Evolutionary conservation across 2,888 invertebrate genomes (phyloP).

Genomic region (Rhaphigaster nebulosa): DNA sequence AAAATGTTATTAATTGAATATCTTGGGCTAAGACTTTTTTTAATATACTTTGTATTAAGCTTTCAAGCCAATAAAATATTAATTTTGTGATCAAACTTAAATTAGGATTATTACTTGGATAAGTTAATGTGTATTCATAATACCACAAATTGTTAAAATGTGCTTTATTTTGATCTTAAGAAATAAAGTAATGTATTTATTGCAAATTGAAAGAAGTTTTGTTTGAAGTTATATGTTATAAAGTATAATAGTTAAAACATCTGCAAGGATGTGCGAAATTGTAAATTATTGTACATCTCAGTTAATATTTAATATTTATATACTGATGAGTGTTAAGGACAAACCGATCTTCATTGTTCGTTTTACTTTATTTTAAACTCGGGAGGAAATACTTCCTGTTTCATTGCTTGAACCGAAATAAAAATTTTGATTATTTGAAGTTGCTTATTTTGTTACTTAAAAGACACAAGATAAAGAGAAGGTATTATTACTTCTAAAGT

Average conservation of each 20-base stretch:
- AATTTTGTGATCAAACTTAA: slow-evolving; percentile 63
- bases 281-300: slow-evolving; percentile 65
- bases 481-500: slow-evolving; percentile 50
- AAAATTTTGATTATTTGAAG: slow-evolving; percentile 56
- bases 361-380: slow-evolving; percentile 57
- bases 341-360: slow-evolving; percentile 50
- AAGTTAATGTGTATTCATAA: slow-evolving; percentile 62
- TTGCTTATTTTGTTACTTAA: slow-evolving; percentile 56
- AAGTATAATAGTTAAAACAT: slow-evolving; percentile 28
- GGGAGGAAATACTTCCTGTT: slow-evolving; percentile 41
- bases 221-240: slow-evolving; percentile 53
- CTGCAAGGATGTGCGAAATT: slow-evolving; percentile 59
- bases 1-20: slow-evolving; percentile 50
- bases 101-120: slow-evolving; percentile 51
- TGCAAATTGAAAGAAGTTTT: slow-evolving; percentile 44
- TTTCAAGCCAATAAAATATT: slow-evolving; percentile 59
- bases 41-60: slow-evolving; percentile 49
- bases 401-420: slow-evolving; percentile 56
- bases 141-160: slow-evolving; percentile 63
- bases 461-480: slow-evolving; percentile 49
- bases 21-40: slow-evolving; percentile 61
- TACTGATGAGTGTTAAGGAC: slow-evolving; percentile 63
- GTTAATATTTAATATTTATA: slow-evolving; percentile 65
- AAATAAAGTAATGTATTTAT: slow-evolving; percentile 50
- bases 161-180: slow-evolving; percentile 62